Evolutionary conservation across 2,113 vertebrate species (phyloP).

Genomic region (Quiscalus mexicanus): DNA sequence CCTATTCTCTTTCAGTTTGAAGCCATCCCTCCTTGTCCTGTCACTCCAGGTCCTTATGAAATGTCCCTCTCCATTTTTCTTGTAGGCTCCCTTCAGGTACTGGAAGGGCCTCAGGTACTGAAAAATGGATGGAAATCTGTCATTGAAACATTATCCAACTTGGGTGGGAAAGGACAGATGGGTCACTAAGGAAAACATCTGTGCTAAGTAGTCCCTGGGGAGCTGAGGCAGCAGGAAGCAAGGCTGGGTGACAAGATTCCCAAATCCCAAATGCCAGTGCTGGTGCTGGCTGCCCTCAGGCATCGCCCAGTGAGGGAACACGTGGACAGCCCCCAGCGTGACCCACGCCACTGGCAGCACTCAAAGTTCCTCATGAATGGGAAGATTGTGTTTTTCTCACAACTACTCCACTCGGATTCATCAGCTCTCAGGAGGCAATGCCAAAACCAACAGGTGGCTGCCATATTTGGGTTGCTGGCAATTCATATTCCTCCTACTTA

Average conservation of each 20-base stretch:
- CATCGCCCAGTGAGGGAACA: background rate
- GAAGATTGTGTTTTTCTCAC: background rate
- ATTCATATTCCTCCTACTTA: constrained; percentile 64
- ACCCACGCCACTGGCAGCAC: background rate
- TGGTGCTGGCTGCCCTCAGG: background rate
- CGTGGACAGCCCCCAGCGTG: background rate
- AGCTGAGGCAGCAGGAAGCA: background rate
- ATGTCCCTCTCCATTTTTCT: background rate
- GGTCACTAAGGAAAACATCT: background rate
- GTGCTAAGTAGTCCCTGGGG: background rate
- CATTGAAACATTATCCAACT: background rate
- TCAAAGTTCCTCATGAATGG: constrained; percentile 59
- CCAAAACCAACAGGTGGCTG: constrained; percentile 64
- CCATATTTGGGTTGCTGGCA: constrained; percentile 52
- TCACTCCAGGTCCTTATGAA: background rate
- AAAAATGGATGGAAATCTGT: background rate
- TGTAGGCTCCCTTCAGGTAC: background rate
- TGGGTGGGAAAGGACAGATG: background rate
- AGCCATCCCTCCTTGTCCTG: background rate
- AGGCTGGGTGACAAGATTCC: background rate
- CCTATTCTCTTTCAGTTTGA: background rate
- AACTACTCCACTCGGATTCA: constrained; percentile 7
- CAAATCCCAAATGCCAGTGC: background rate
- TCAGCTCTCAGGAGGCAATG: background rate
- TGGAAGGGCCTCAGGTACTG: background rate